Percentiles rank a stretch among this genome's conserved stretches.
Evolutionary conservation across 2,113 vertebrate species (phyloP).

Genomic region (Urocitellus parryii): DNA sequence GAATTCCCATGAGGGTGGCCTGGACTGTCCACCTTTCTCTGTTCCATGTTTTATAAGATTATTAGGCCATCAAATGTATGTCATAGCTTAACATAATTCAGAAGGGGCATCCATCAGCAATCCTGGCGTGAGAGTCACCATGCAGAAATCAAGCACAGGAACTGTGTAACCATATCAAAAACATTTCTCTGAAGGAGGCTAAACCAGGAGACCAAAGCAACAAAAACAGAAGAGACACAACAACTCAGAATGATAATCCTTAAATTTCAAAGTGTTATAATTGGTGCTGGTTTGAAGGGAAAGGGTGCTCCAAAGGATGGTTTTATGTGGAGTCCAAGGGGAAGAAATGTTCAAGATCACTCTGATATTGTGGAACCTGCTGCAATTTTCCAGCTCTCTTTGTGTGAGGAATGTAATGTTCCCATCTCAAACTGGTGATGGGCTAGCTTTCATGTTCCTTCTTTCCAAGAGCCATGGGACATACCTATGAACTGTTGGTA

Average conservation of each 20-base stretch:
- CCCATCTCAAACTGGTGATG: neutral
- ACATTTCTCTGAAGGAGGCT: neutral
- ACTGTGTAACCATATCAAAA: neutral
- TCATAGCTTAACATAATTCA: neutral
- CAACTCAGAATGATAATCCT: neutral
- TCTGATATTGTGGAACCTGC: neutral
- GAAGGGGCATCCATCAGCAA: neutral
- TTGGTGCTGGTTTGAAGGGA: slow-evolving; percentile 38
- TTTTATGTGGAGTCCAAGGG: neutral
- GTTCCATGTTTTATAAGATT: neutral
- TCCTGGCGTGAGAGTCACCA: neutral
- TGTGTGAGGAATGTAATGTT: neutral
- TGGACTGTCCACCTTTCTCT: neutral
- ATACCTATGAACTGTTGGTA: neutral
- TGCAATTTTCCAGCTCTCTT: neutral
- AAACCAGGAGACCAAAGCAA: neutral
- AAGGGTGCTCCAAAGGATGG: neutral
- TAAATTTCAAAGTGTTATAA: neutral
- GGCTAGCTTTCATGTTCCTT: neutral
- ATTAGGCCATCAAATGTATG: neutral
- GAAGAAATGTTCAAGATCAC: neutral
- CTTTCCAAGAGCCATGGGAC: neutral
- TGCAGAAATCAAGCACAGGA: too few species aligned
- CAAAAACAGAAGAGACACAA: neutral
- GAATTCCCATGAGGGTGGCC: neutral